phyloP scores from a whole-genome alignment of 2,113 vertebrate genomes.

The Picathartes gymnocephalus region DNA sequence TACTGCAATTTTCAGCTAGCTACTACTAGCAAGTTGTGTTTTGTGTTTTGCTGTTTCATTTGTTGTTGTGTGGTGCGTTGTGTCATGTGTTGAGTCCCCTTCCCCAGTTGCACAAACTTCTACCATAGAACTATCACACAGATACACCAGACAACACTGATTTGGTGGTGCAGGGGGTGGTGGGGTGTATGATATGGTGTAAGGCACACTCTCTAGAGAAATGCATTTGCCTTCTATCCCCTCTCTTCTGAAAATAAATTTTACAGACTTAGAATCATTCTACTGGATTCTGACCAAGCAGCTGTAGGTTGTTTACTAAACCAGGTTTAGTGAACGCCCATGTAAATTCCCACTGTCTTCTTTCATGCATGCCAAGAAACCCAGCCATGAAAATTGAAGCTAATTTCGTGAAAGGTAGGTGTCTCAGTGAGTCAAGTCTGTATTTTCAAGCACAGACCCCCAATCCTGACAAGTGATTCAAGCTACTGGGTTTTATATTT shows the following conservation, averaged over 20 bases:
- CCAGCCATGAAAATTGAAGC: background rate
- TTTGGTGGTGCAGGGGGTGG: fast-evolving
- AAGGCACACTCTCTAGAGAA: background rate
- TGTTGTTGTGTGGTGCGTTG: background rate
- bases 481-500: background rate
- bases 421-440: background rate
- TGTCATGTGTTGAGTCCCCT: no score
- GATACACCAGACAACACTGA: background rate
- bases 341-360: background rate
- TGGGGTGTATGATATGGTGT: fast-evolving
- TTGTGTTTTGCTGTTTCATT: background rate
- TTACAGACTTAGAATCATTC: background rate
- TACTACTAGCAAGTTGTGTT: background rate
- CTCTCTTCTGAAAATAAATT: background rate
- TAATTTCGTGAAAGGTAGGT: background rate
- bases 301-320: background rate
- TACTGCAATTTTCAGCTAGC: background rate
- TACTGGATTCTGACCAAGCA: background rate
- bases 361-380: background rate
- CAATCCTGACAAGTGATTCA: background rate
- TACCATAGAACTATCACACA: no score
- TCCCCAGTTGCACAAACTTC: background rate
- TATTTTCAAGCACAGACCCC: background rate
- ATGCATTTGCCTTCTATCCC: background rate
- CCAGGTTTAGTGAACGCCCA: background rate